Evolutionary conservation across 2,797 vertebrate species (phyloP).

Genomic region (Coregonus ussuriensis): DNA sequence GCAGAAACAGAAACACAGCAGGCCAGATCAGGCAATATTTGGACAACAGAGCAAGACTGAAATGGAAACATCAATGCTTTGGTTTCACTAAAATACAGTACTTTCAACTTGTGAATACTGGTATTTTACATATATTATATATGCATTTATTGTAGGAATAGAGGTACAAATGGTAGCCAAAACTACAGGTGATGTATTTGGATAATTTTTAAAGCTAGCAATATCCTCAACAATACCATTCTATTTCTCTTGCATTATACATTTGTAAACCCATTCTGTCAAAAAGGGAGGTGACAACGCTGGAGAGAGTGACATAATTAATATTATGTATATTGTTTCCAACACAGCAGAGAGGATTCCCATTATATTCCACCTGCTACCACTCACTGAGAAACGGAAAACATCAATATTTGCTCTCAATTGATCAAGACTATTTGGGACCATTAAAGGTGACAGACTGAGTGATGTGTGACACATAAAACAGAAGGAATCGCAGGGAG

Average conservation of each 20-base stretch:
- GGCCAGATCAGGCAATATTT: conserved; percentile 24
- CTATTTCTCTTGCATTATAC: not conserved
- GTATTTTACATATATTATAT: not conserved
- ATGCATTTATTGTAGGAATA: not conserved
- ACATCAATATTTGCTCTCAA: not conserved
- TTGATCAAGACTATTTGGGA: not conserved
- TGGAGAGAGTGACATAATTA: not conserved
- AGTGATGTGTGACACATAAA: not conserved
- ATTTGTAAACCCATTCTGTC: no score
- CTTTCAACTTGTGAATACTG: not conserved
- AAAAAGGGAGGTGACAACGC: not conserved
- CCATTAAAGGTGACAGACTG: not conserved
- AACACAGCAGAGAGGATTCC: conserved; percentile 1
- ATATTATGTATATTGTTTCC: conserved; percentile 2
- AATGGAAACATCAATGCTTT: not conserved
- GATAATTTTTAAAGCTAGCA: not conserved
- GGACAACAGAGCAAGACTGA: conserved; percentile 11
- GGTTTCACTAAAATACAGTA: not conserved
- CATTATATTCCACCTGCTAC: conserved; percentile 5
- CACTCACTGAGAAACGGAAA: not conserved
- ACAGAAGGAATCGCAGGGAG: not conserved
- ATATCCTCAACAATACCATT: not conserved
- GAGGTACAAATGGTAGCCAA: not conserved
- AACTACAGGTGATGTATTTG: not conserved
- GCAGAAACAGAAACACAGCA: conserved; percentile 13